Evolutionary conservation across 2,797 vertebrate species (phyloP).

Genomic region (Lepus townsendii): DNA sequence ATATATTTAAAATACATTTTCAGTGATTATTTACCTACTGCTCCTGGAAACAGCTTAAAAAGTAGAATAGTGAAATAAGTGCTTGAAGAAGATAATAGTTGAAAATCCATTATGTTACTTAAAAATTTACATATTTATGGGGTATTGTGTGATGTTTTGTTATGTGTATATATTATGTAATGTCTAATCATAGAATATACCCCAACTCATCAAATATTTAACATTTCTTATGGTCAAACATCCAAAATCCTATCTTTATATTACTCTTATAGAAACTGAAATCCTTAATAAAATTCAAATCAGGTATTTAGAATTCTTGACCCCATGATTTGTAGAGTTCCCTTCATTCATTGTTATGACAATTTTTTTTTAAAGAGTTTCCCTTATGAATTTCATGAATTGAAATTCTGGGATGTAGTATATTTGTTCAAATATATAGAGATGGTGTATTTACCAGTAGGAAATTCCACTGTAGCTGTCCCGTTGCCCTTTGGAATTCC

Average conservation of each 20-base stretch:
- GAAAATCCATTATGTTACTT: not conserved
- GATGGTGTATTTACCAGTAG: not conserved
- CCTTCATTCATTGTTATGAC: not conserved
- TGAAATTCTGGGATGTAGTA: not conserved
- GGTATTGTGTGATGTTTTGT: no score
- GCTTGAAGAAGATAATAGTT: not conserved
- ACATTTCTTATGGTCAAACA: no score
- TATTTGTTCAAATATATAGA: not conserved
- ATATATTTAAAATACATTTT: slow-evolving; percentile 12
- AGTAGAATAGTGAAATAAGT: not conserved
- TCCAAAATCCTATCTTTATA: not conserved
- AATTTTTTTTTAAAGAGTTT: slow-evolving; percentile 24
- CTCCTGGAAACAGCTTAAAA: slow-evolving; percentile 35
- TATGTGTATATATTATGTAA: no score
- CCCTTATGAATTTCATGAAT: not conserved
- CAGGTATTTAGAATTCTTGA: slow-evolving; percentile 38
- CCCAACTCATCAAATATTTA: no score
- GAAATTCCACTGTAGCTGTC: not conserved
- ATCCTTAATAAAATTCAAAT: slow-evolving; percentile 60
- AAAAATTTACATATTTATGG: no score
- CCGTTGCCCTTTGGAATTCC: not conserved
- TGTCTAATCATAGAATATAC: no score
- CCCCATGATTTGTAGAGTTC: not conserved
- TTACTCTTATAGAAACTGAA: slow-evolving; percentile 63
- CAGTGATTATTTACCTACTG: not conserved